Conservation (phyloP, 2,888 invertebrate genomes). For the Leptothorax acervorum region DNA sequence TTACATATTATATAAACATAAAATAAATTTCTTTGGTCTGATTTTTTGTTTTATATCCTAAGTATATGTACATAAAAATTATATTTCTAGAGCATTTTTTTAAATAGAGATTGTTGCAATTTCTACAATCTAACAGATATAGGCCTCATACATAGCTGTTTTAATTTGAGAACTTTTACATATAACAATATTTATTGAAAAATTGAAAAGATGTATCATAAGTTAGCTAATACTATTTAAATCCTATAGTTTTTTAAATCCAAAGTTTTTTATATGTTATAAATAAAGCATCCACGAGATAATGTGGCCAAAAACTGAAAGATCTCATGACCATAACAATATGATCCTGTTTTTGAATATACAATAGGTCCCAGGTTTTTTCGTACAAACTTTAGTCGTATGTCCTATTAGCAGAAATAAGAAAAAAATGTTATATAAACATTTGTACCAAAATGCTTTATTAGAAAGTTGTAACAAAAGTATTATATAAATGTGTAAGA, state of each 20-base stretch:
- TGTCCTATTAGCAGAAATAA: too few relatives aligned
- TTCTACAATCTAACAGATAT: slow-evolving; percentile 36
- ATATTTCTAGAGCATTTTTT: slow-evolving; percentile 59
- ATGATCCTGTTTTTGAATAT: slow-evolving; percentile 52
- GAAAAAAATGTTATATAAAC: too few relatives aligned
- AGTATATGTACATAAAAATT: slow-evolving; percentile 63
- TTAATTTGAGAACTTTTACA: background rate
- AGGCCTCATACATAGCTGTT: background rate
- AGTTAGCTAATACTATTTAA: background rate
- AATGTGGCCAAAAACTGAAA: slow-evolving; percentile 66
- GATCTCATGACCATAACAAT: slow-evolving; percentile 65
- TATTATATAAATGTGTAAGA: too few relatives aligned
- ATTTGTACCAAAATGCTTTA: too few relatives aligned
- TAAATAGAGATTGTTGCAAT: slow-evolving; percentile 67
- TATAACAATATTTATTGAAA: background rate
- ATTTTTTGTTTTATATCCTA: slow-evolving; percentile 74
- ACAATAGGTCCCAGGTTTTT: too few relatives aligned
- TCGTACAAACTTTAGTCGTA: too few relatives aligned
- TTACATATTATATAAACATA: background rate
- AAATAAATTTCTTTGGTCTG: slow-evolving; percentile 82
- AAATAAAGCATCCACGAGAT: background rate
- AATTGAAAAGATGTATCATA: background rate
- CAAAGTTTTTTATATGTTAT: background rate
- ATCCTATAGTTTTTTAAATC: background rate
- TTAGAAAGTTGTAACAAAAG: too few relatives aligned